Evolutionary conservation across 2,113 vertebrate species (phyloP), one percentile per base, ranked within the genome.

Genomic region (Brienomyrus longianalis): DNA sequence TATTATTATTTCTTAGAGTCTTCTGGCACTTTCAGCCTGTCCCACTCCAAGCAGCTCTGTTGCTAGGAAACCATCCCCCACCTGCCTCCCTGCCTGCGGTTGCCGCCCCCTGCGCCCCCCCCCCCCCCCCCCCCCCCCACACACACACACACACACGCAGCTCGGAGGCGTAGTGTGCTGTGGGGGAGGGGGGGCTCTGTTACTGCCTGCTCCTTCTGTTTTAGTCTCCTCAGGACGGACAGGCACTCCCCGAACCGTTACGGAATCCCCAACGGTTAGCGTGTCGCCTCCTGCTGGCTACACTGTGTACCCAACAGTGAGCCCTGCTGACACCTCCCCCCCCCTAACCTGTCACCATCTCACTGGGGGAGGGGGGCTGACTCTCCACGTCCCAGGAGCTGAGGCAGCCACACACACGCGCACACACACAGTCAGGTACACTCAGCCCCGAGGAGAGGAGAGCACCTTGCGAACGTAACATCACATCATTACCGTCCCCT

Each of bases 31-130:
- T 48, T 89, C 45, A 19, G 47, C 66, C 35, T 17, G 86, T 74
- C 85, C 86, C 66, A 47, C 86, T 83, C 86, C 89, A 74, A 86
- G 96, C 96, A 94, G 95, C 95, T 95, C 95, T 95, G 96, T 96
- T 96, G 96, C 96, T 96, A 96, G 96, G 96, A 96, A 95, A 96
- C 96, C 95, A 94, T 93, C 91, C 90, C 91, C 90, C 89, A 90
- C 87, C 90, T 89, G 90, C 91, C 89, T 91, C 91, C 89, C 94
- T 95, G n/a, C 95, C 95, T 66, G 45, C 45, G 23, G 62, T 74
- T 45, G n/a, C 50, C 31, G 43, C 59, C 56, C 87, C 54, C 87
- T 39, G 9, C n/a, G 2, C 39, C 39, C 0, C 11, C 47, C 21
- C 45, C 83, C 83, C 83, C 83, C 13, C 47, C 15, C 39, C 0